Evolutionary conservation across 2,888 invertebrate genomes (phyloP).

Genomic region (Melanostoma mellinum): DNA sequence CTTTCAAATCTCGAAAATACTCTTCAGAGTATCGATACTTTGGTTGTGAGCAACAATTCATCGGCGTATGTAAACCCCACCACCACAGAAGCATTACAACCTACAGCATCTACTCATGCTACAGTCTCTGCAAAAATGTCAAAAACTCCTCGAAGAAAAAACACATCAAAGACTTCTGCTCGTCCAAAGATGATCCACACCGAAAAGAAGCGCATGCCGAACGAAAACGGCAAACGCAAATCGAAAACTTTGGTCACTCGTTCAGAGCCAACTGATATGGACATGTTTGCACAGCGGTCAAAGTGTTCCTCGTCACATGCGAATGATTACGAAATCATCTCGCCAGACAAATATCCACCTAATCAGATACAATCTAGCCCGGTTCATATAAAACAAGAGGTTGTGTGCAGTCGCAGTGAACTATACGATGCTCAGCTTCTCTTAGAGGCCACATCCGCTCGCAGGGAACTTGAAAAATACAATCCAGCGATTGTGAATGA

Average conservation of each 20-base stretch:
- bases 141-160: slow-evolving; percentile 76
- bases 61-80: slow-evolving; percentile 67
- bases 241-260: slow-evolving; percentile 84
- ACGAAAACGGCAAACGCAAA: slow-evolving; percentile 84
- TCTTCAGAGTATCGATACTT: slow-evolving; percentile 82
- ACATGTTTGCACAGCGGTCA: slow-evolving; percentile 69
- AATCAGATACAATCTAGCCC: slow-evolving; percentile 80
- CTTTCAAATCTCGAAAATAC: slow-evolving; percentile 83
- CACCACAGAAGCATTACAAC: slow-evolving; percentile 73
- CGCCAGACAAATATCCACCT: slow-evolving; percentile 78
- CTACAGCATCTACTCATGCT: slow-evolving; percentile 31
- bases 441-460: slow-evolving; percentile 77
- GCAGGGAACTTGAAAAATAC: slow-evolving; percentile 80
- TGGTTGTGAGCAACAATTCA: slow-evolving; percentile 78
- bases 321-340: slow-evolving; percentile 80
- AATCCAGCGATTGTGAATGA: slow-evolving; percentile 81
- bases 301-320: slow-evolving; percentile 76
- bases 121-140: slow-evolving; percentile 35
- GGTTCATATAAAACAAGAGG: slow-evolving; percentile 76
- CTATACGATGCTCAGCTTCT: slow-evolving; percentile 80
- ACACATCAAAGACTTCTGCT: slow-evolving; percentile 78
- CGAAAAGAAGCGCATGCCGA: slow-evolving; percentile 84
- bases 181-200: slow-evolving; percentile 91
- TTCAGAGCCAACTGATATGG: slow-evolving; percentile 76
- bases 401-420: slow-evolving; percentile 74